Percentiles rank a stretch among this genome's conserved stretches.
These are phyloP conservation scores for Sepioteuthis lessoniana DNA, from an alignment of 2,888 invertebrate genomes.

Conservation along the genomic window DNA sequence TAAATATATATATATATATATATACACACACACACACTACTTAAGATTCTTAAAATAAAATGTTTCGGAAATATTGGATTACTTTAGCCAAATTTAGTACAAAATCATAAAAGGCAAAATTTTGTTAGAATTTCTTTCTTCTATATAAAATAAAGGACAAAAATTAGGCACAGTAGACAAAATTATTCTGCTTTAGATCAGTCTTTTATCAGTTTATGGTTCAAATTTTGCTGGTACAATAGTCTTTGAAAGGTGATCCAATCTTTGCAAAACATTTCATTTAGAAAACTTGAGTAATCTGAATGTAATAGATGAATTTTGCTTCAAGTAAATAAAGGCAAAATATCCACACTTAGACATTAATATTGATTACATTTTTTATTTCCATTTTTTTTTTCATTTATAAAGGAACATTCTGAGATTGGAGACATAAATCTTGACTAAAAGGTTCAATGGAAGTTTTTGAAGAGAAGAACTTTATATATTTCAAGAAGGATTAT, in stretches of 20 bases:
- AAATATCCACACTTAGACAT: neutral
- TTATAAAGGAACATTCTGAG: neutral
- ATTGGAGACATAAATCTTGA: neutral
- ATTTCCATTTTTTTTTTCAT: neutral
- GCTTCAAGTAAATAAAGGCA: neutral
- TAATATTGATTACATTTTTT: neutral
- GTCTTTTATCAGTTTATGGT: conserved; percentile 3
- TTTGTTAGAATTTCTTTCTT: neutral
- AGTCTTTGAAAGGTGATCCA: neutral
- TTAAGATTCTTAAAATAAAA: conserved; percentile 1
- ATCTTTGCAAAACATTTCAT: neutral
- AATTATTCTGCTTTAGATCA: neutral
- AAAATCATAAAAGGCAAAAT: neutral
- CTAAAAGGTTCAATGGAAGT: conserved; percentile 33
- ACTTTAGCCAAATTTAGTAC: neutral
- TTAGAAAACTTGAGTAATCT: neutral
- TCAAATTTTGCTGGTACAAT: neutral
- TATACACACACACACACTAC: no score
- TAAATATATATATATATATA: no score
- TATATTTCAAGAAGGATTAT: neutral
- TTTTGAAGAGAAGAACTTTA: neutral
- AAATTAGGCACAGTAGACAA: neutral
- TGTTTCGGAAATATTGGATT: neutral
- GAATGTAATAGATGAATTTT: neutral
- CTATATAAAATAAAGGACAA: neutral